Base-by-base conservation (phyloP, 2,797 vertebrate species). In the Loriculus beryllinus region DNA sequence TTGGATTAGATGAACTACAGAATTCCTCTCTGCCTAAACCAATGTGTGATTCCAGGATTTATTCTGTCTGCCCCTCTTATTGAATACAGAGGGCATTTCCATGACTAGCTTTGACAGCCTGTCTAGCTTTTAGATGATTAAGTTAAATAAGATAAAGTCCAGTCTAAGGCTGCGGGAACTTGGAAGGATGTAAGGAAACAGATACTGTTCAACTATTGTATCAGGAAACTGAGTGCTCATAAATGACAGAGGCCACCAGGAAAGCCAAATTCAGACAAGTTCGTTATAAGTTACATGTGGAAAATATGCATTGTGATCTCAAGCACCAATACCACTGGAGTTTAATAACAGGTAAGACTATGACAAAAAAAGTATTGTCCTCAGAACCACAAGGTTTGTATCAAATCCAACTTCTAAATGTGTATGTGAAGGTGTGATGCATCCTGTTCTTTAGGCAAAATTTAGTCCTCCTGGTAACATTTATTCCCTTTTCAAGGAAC, bases 181-280 rank as follows among this genome's bases (percentile, higher is more conserved):
- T 69, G 12, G 47, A 65, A 81, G 12, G 15, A 42, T 29, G 16
- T 8, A 71, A 90, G 16, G 26, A 87, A 93, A 37, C 15, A 78
- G 16, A 22, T 23, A 18, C 1, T 17, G 7, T 51, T 79, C 21
- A 47, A 10, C 19, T 31, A 5, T 8, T 12, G 5, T 47, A 31
- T 29, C 14, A 63, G 28, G 7, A 67, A 26, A 5, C 4, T 26
- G 5, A 1, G 1, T n/a, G 25, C 6, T 90, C 10, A 35, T 0
- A 0, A 9, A 29, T 22, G 39, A 16, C 35, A 77, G 69, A 88
- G 14, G 20, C 7, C 10, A 68, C 7, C 4, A 59, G 25, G 8
- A 82, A 68, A 81, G 13, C 6, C 4, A 82, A 75, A 89, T 57
- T 42, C 47, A 56, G 26, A 10, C 1, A 17, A 68, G 16, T 17